A percentile compares a stretch with the other conserved stretches of the same genome.
These are phyloP conservation scores for Physeter macrocephalus DNA, from an alignment of 2,113 vertebrate genomes.

Conservation along the genomic window DNA sequence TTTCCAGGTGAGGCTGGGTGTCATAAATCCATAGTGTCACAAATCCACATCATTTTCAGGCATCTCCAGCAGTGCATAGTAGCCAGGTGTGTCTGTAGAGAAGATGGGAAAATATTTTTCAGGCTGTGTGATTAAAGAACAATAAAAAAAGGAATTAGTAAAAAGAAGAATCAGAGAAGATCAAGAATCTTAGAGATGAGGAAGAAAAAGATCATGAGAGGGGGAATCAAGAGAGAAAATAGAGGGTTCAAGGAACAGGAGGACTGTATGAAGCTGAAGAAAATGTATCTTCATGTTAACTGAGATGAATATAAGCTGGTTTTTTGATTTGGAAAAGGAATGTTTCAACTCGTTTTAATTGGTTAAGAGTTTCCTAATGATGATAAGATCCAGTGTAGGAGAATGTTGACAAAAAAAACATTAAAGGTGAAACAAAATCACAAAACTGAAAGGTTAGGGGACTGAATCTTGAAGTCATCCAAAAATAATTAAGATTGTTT, in stretches of 20 bases:
- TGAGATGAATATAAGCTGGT: not conserved
- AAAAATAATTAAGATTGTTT: not conserved
- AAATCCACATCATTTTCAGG: not conserved
- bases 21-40: not conserved
- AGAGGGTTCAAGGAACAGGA: not conserved
- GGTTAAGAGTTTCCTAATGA: not conserved
- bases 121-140: not conserved
- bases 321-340: not conserved
- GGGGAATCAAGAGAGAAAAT: not conserved
- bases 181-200: not conserved
- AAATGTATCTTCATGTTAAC: not conserved
- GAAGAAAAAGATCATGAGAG: not conserved
- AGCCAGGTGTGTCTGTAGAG: not conserved
- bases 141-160: not conserved
- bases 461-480: not conserved
- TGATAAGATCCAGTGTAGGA: not conserved
- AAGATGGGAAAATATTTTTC: not conserved
- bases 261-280: not conserved
- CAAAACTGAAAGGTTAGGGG: not conserved
- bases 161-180: not conserved
- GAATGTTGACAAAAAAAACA: not conserved
- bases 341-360: not conserved
- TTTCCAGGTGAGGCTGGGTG: not conserved
- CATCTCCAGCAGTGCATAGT: not conserved
- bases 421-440: not conserved